Evolutionary conservation across 2,888 invertebrate genomes (phyloP), one percentile per base, ranked within the genome.

Genomic region (Nycteola revayana): DNA sequence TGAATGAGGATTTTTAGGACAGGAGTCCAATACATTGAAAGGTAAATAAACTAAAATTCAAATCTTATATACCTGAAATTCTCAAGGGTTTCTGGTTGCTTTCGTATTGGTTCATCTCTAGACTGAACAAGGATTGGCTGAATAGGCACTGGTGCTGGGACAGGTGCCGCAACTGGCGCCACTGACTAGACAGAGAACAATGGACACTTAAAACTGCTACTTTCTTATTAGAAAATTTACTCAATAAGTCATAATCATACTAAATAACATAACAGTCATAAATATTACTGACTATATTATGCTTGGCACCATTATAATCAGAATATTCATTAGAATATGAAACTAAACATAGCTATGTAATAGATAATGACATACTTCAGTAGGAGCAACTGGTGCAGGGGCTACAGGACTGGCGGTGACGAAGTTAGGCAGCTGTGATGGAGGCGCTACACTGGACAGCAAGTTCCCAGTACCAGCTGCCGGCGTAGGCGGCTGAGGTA

Each of bases 381-480:
- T 26, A 48, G 60, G 33, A 32, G 49, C 37, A 6, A 34, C 22
- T 10, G 42, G 32, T 8, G 24, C 36, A 14, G 66, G 50, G 1
- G 59, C 38, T n/a, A 62, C 42, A 7, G 70, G 60, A 24, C 89
- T 76, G 37, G 56, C 57, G 23, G 89, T 90, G 7, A 92, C 81
- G 41, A 93, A 94, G 68, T 91, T 93, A 0, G 93, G 94, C 24
- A 94, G 77, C 52, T 92, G 91, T 11, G 91, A 86, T 0, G 94
- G 94, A 3, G 94, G 94, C 25, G 92, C 90, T n/a, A 94, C 90
- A 58, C 91, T 93, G 0, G 93, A 93, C 32, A 94, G 67, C 39
- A 93, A 65, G 67, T 92, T 93, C 24, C 91, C 91, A 8, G 89
- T 66, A 3, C 78, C 74, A 1, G 72, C 66, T 2, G 79, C 73